Conservation (phyloP, 2,113 vertebrate genomes). For the Callionymus lyra region DNA sequence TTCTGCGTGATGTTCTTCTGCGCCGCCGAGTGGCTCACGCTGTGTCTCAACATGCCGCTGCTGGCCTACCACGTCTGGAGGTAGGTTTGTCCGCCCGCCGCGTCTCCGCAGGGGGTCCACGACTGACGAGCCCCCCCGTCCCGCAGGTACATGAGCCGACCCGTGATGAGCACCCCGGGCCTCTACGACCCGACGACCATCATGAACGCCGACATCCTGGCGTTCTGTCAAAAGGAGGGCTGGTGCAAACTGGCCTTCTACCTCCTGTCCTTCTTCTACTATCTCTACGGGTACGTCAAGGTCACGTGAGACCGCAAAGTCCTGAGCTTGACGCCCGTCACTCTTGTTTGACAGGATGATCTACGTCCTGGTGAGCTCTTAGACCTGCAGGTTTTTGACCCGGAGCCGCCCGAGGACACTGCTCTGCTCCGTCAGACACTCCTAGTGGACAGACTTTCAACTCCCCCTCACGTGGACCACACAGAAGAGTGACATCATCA, state of each 20-base stretch:
- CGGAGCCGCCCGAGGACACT: slow-evolving; percentile 39
- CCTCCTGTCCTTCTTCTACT: slow-evolving; percentile 99
- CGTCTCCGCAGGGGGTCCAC: not conserved
- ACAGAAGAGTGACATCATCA: not conserved
- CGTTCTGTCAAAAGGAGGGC: slow-evolving; percentile 98
- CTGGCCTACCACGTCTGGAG: slow-evolving; percentile 98
- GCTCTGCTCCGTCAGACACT: slow-evolving; percentile 35
- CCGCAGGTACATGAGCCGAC: slow-evolving; percentile 88
- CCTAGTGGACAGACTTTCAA: slow-evolving; percentile 7
- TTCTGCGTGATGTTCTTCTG: slow-evolving; percentile 99
- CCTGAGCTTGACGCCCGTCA: too few relatives aligned
- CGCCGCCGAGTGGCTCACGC: slow-evolving; percentile 94
- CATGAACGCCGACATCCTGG: slow-evolving; percentile 98
- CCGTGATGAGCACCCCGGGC: slow-evolving; percentile 94
- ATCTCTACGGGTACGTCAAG: slow-evolving; percentile 87
- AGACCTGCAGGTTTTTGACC: slow-evolving; percentile 47
- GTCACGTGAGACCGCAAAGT: too few relatives aligned
- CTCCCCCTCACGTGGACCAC: not conserved
- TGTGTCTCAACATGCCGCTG: slow-evolving; percentile 92
- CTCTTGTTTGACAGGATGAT: slow-evolving; percentile 81
- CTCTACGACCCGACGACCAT: slow-evolving; percentile 98
- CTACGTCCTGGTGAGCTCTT: slow-evolving; percentile 98
- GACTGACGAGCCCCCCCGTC: not conserved
- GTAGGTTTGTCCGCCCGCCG: slow-evolving; percentile 48
- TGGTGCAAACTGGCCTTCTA: slow-evolving; percentile 99